Evolutionary conservation across 2,888 invertebrate species (phyloP).

Genomic region (Acrocyrtus sp.): DNA sequence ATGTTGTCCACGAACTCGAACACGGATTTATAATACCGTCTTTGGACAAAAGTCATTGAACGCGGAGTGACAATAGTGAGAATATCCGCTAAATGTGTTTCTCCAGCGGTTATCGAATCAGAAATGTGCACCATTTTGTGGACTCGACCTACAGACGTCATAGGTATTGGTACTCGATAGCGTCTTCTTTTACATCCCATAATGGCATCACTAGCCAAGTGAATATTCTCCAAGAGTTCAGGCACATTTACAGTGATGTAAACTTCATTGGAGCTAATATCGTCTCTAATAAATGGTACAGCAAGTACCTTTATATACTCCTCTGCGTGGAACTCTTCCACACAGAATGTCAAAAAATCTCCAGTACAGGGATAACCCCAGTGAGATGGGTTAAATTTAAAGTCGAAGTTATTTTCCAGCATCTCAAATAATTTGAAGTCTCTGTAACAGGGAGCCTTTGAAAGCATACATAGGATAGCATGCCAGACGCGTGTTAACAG

Average conservation of each 20-base stretch:
- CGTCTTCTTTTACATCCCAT: too few relatives aligned
- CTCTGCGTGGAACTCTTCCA: not conserved
- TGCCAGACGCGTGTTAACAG: constrained; percentile 15
- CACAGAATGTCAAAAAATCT: not conserved
- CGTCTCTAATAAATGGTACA: not conserved
- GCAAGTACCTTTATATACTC: not conserved
- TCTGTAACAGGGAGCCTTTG: not conserved
- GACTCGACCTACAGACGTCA: too few relatives aligned
- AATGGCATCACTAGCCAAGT: too few relatives aligned
- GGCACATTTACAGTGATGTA: not conserved
- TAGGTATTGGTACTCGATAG: too few relatives aligned
- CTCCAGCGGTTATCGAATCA: too few relatives aligned
- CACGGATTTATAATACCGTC: too few relatives aligned
- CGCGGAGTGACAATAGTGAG: too few relatives aligned
- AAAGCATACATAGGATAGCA: not conserved
- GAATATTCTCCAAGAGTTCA: too few relatives aligned
- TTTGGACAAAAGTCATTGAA: too few relatives aligned
- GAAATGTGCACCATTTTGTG: too few relatives aligned
- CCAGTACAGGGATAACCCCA: constrained; percentile 1
- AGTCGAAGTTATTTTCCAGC: not conserved
- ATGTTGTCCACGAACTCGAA: too few relatives aligned
- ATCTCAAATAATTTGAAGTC: not conserved
- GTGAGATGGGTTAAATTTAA: not conserved
- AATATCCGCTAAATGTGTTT: too few relatives aligned
- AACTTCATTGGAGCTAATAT: not conserved